Evolutionary conservation across 2,113 vertebrate genomes (phyloP).

Genomic region (Chrysochloris asiatica): DNA sequence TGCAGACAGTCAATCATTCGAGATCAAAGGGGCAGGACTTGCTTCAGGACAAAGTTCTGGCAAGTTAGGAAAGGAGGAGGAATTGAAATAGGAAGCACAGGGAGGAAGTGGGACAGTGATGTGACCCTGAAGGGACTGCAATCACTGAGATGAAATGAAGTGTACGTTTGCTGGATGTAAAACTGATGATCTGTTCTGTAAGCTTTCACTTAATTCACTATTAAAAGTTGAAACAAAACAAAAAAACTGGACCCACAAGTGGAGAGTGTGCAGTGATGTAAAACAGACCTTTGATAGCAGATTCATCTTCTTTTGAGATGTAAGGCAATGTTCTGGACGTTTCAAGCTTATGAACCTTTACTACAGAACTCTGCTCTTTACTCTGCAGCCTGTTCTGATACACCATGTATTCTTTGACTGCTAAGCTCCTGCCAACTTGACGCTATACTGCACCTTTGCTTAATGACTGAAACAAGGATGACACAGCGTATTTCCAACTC

Average conservation of each 20-base stretch:
- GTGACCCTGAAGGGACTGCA: too few relatives aligned
- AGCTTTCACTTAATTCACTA: too few relatives aligned
- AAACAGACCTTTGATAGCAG: background rate
- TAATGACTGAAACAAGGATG: slow-evolving; percentile 20
- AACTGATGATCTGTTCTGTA: too few relatives aligned
- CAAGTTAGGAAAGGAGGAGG: too few relatives aligned
- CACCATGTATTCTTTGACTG: background rate
- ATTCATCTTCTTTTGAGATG: background rate
- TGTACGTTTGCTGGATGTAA: too few relatives aligned
- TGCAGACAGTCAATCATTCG: too few relatives aligned
- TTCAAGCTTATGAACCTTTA: background rate
- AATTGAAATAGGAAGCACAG: too few relatives aligned
- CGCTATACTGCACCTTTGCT: slow-evolving; percentile 5
- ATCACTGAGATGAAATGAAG: too few relatives aligned
- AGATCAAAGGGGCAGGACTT: too few relatives aligned
- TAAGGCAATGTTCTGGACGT: background rate
- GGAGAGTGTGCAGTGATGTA: background rate
- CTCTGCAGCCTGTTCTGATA: slow-evolving; percentile 27
- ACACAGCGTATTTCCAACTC: slow-evolving; percentile 4
- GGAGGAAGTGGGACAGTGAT: too few relatives aligned
- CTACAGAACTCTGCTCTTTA: background rate
- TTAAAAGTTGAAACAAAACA: too few relatives aligned
- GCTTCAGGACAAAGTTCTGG: too few relatives aligned
- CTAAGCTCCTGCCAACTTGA: background rate
- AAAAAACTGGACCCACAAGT: background rate